Evolutionary conservation across 1,140 invertebrate species (phyloP), one percentile per base, ranked within the genome.

Genomic region (Drosophila saltans): DNA sequence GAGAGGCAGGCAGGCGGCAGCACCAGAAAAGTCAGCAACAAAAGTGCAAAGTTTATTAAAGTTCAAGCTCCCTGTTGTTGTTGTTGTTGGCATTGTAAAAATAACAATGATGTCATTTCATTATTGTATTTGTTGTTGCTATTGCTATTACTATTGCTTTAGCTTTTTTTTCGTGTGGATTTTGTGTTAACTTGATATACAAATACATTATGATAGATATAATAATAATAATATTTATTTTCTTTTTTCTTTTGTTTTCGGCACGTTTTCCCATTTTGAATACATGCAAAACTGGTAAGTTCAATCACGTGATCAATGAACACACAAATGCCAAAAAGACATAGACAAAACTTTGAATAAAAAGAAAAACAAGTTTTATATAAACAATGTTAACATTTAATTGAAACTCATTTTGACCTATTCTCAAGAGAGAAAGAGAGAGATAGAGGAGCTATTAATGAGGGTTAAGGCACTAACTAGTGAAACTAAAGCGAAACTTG

Each of bases 11-110:
- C 2, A 2, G 2, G 28, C 33, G 33, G 6, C 33, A 36, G 6
- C 3, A 7, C 33, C 28, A 60, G 26, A 24, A 36, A 63, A 77
- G 9, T 0, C 3, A 55, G 43, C 10, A 43, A 69, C 56, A 71
- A 66, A 67, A 76, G 80, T 86, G 77, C 84, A 84, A 89, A 88
- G 84, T 88, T 88, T 84, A 89, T 89, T 81, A 39, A 80, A 80
- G 84, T 89, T 88, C 84, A 89, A 75, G 57, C 61, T 28, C 52
- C 63, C 48, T 28, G 24, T 48, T 28, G 45, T 33, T 26, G 57
- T 61, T 56, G 21, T 75, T 66, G 36, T 80, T 81, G 61, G 45
- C 21, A 68, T 61, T 56, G 33, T 57, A 66, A 75, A 69, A 81
- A 71, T 55, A 82, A 69, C 55, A 67, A 77, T 86, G 83, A 86